Conservation (phyloP, 2,797 vertebrate genomes). For the Anabas testudineus region DNA sequence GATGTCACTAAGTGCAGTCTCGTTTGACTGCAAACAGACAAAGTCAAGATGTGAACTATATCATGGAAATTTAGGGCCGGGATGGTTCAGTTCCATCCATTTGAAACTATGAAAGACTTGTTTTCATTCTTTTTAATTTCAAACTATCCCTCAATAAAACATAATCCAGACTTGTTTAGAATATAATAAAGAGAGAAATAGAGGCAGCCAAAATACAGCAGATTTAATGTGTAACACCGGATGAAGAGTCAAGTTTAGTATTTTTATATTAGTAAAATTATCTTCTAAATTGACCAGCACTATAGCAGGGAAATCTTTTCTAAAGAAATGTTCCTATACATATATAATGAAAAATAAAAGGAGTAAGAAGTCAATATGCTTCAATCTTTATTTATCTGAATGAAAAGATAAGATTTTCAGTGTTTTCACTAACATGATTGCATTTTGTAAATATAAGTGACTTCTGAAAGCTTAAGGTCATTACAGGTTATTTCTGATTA, state of each 20-base stretch:
- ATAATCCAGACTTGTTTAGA: slow-evolving; percentile 41
- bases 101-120: background rate
- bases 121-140: slow-evolving; percentile 20
- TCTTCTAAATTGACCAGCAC: slow-evolving; percentile 22
- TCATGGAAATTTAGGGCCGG: slow-evolving; percentile 1
- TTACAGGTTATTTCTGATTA: too few relatives aligned
- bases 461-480: too few relatives aligned
- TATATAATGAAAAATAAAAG: too few relatives aligned
- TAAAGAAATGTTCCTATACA: too few relatives aligned
- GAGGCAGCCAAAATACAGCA: slow-evolving; percentile 6
- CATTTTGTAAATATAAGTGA: too few relatives aligned
- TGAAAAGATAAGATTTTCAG: too few relatives aligned
- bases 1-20: slow-evolving; percentile 9
- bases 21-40: slow-evolving; percentile 24
- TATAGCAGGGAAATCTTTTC: slow-evolving; percentile 9
- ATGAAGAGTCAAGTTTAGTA: slow-evolving; percentile 28
- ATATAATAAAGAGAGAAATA: slow-evolving; percentile 31
- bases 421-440: too few relatives aligned
- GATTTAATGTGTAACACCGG: slow-evolving; percentile 28
- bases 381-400: too few relatives aligned
- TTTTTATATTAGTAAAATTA: slow-evolving; percentile 27
- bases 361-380: too few relatives aligned
- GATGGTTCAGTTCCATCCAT: background rate
- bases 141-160: slow-evolving; percentile 8
- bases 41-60: background rate